Percentiles rank a stretch among this genome's conserved stretches.
Conservation (phyloP, 1,140 invertebrate species). For the Oreohelix idahoensis region DNA sequence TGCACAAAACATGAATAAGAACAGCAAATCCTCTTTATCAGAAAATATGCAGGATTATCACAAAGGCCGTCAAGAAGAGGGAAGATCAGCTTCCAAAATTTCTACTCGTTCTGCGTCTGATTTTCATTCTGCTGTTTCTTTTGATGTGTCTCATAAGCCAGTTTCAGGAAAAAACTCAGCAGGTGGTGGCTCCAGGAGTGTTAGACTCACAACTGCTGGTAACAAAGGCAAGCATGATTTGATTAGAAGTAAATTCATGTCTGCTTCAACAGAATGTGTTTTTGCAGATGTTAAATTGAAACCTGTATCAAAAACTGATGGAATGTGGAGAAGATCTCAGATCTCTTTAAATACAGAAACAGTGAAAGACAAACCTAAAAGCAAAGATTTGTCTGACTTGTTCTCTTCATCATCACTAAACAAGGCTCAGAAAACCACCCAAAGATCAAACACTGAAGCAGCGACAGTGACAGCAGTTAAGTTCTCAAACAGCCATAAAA, state of each 20-base stretch:
- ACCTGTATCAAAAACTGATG: neutral
- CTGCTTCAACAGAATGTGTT: constrained; percentile 3
- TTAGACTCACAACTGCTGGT: neutral
- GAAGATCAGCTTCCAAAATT: neutral
- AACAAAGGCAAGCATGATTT: neutral
- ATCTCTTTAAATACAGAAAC: neutral
- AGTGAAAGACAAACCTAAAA: neutral
- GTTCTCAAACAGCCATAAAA: neutral
- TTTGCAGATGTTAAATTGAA: constrained; percentile 11
- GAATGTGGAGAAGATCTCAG: constrained; percentile 9
- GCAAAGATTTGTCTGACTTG: neutral
- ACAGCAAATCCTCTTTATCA: neutral
- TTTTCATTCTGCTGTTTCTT: neutral
- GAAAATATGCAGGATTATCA: neutral
- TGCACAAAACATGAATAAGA: neutral
- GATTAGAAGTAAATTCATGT: neutral
- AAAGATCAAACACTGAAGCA: neutral
- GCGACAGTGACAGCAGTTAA: neutral
- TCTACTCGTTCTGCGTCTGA: neutral
- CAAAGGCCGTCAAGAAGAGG: neutral
- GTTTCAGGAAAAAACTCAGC: neutral
- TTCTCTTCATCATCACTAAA: neutral
- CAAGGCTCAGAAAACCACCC: neutral
- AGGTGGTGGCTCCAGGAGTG: neutral
- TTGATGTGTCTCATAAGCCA: neutral